These are phyloP conservation scores for Falco columbarius DNA, from an alignment of 2,797 vertebrate genomes.

Conservation along the genomic window DNA sequence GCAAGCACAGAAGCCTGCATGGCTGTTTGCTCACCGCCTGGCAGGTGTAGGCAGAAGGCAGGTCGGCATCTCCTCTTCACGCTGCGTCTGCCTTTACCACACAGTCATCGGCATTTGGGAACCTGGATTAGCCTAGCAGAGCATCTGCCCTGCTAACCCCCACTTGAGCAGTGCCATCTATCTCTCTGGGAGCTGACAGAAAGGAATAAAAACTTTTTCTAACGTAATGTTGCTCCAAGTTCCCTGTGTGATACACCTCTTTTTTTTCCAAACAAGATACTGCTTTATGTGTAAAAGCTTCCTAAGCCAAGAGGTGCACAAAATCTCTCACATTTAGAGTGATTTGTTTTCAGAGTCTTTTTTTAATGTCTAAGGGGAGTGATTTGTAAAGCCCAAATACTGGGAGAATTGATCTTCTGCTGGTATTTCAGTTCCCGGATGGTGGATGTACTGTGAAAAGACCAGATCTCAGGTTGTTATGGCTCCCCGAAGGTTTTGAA, in stretches of 20 bases:
- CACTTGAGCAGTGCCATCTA: background rate
- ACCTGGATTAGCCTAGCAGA: background rate
- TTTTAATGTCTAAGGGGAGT: background rate
- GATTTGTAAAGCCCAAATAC: background rate
- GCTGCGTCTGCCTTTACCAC: background rate
- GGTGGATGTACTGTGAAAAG: background rate
- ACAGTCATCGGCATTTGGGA: background rate
- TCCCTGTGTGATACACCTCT: background rate
- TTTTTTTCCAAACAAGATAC: background rate
- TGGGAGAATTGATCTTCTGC: background rate
- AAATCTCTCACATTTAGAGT: background rate
- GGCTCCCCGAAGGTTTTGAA: background rate
- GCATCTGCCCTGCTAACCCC: background rate
- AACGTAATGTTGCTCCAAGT: background rate
- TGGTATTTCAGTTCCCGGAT: background rate
- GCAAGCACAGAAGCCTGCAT: background rate
- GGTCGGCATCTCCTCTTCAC: background rate
- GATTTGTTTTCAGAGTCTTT: background rate
- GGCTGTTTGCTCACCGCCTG: background rate
- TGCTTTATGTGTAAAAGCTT: background rate
- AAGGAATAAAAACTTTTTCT: background rate
- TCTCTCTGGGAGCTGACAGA: background rate
- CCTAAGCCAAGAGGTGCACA: background rate
- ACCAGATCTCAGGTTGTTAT: background rate
- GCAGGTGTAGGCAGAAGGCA: background rate